Percentiles rank a stretch among this genome's conserved stretches.
These are phyloP conservation scores for Oreotrochilus melanogaster DNA, from an alignment of 2,113 vertebrate species.

Conservation along the genomic window DNA sequence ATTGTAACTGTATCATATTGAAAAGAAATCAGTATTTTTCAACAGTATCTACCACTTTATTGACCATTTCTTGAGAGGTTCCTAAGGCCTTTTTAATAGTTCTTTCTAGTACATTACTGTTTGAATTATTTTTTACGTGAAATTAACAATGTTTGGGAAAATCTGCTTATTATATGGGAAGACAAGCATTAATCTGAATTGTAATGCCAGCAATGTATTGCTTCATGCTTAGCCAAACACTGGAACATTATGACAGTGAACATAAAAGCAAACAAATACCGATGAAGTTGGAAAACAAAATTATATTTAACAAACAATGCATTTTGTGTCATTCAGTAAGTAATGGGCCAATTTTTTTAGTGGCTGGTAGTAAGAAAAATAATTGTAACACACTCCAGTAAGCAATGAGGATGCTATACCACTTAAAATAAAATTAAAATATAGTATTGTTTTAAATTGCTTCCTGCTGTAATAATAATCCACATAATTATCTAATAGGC, in stretches of 20 bases:
- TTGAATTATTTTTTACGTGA: background rate
- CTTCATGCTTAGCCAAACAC: background rate
- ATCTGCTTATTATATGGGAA: background rate
- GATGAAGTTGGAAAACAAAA: background rate
- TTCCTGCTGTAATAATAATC: background rate
- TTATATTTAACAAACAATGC: background rate
- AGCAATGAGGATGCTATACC: background rate
- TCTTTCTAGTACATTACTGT: background rate
- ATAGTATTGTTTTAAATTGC: background rate
- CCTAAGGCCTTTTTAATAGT: background rate
- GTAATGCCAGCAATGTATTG: background rate
- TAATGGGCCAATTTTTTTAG: background rate
- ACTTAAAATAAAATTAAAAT: slow-evolving; percentile 24
- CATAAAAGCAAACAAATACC: background rate
- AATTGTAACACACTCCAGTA: background rate
- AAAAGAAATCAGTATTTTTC: background rate
- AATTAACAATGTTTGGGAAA: background rate
- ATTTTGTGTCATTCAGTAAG: background rate
- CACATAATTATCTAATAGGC: background rate
- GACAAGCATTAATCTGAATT: background rate
- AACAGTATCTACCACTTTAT: background rate
- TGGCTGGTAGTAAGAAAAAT: background rate
- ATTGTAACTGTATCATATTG: background rate
- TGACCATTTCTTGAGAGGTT: background rate
- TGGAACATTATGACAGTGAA: background rate